Percentiles rank a stretch among this genome's conserved stretches.
phyloP scores from a whole-genome alignment of 1,140 invertebrate species.

The Leptinotarsa undecemlineata region DNA sequence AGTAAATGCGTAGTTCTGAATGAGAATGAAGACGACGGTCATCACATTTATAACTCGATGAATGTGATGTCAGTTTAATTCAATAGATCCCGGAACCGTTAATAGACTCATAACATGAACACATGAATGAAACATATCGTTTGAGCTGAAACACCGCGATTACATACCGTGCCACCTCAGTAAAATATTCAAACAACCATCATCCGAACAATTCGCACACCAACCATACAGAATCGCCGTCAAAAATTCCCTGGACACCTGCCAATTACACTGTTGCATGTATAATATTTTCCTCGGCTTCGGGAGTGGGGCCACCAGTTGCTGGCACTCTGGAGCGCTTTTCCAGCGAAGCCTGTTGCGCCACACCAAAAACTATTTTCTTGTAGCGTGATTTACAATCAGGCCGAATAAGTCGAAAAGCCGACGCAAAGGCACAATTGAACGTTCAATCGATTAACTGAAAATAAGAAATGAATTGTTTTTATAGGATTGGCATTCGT shows the following conservation, averaged over 20 bases:
- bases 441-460: slow-evolving; percentile 42
- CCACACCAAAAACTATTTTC: slow-evolving; percentile 43
- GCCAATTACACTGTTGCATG: slow-evolving; percentile 54
- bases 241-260: slow-evolving; percentile 46
- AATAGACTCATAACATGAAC: too few species aligned
- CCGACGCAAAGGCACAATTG: slow-evolving; percentile 35
- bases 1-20: too few species aligned
- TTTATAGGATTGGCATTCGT: slow-evolving; percentile 20
- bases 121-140: too few species aligned
- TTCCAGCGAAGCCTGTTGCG: slow-evolving; percentile 44
- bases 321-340: slow-evolving; percentile 27
- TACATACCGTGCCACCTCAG: not conserved
- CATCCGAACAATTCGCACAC: slow-evolving; percentile 1
- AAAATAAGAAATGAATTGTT: slow-evolving; percentile 41
- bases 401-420: slow-evolving; percentile 40
- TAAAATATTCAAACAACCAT: not conserved
- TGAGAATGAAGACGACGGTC: too few species aligned
- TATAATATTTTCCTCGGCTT: slow-evolving; percentile 46
- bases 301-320: slow-evolving; percentile 48
- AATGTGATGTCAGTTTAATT: too few species aligned
- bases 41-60: too few species aligned
- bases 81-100: too few species aligned
- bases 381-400: slow-evolving; percentile 42
- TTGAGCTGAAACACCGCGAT: not conserved
- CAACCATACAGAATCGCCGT: slow-evolving; percentile 5